These are phyloP conservation scores for Sterna hirundo DNA, from an alignment of 2,113 vertebrate genomes.

Conservation along the genomic window DNA sequence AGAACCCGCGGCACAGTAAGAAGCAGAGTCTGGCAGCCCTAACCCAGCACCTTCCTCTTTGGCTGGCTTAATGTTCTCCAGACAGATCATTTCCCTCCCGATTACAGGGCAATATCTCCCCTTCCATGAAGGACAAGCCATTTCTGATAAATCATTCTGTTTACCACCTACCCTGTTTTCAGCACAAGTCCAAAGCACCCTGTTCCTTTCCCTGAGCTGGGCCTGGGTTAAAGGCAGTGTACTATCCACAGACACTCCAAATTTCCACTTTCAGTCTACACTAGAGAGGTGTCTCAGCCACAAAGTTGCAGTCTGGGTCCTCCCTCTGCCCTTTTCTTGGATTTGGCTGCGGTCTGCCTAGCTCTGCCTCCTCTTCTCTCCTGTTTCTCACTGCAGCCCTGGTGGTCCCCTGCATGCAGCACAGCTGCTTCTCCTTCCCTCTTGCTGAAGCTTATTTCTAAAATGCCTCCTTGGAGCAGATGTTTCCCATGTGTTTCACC, in stretches of 20 bases:
- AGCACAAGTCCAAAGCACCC: neutral
- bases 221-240: neutral
- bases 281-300: neutral
- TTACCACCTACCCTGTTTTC: neutral
- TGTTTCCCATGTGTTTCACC: conserved; percentile 23
- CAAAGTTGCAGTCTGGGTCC: neutral
- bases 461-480: conserved; percentile 6
- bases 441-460: neutral
- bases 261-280: neutral
- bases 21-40: neutral
- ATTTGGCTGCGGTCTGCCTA: neutral
- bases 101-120: neutral
- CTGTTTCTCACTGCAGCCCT: neutral
- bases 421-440: neutral
- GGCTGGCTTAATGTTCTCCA: neutral
- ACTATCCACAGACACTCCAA: neutral
- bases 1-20: neutral
- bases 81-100: neutral
- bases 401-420: neutral
- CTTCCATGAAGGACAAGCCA: neutral
- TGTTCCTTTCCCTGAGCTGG: neutral
- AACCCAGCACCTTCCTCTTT: neutral
- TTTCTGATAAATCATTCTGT: neutral
- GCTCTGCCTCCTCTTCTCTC: neutral
- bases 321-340: neutral